Conservation (phyloP, 2,113 vertebrate genomes). For the Plectropomus leopardus region DNA sequence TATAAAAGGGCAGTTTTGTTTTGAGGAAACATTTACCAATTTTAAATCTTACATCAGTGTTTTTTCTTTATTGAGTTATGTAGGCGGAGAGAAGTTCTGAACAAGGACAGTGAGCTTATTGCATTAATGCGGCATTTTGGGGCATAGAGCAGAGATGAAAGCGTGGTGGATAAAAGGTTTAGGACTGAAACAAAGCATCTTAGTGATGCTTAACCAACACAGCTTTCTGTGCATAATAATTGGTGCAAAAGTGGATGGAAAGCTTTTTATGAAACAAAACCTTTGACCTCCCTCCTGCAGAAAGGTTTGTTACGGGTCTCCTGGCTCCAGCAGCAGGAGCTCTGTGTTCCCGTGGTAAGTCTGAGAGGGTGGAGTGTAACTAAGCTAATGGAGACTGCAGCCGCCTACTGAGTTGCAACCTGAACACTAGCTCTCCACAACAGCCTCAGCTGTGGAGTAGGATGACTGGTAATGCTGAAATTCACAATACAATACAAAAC, state of each 20-base stretch:
- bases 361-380: constrained; percentile 56
- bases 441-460: constrained; percentile 9
- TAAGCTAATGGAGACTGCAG: constrained; percentile 53
- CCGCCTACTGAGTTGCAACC: constrained; percentile 46
- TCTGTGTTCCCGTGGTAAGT: constrained; percentile 71
- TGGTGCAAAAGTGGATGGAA: constrained; percentile 50
- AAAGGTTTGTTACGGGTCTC: constrained; percentile 71
- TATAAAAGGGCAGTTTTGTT: constrained; percentile 33
- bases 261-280: constrained; percentile 57
- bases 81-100: constrained; percentile 39
- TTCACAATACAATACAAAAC: not conserved
- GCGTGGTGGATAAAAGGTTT: constrained; percentile 54
- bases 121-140: constrained; percentile 54
- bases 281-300: constrained; percentile 72
- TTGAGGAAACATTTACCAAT: constrained; percentile 30
- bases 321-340: constrained; percentile 59
- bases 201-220: constrained; percentile 39
- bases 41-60: constrained; percentile 25
- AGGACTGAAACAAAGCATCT: constrained; percentile 41
- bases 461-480: constrained; percentile 11
- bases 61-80: constrained; percentile 22
- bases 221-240: constrained; percentile 57
- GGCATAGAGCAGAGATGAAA: constrained; percentile 51
- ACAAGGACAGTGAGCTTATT: constrained; percentile 26
- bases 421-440: constrained; percentile 36